Evolutionary conservation across 2,113 vertebrate genomes (phyloP).

Genomic region (Chlamydotis undulata): DNA sequence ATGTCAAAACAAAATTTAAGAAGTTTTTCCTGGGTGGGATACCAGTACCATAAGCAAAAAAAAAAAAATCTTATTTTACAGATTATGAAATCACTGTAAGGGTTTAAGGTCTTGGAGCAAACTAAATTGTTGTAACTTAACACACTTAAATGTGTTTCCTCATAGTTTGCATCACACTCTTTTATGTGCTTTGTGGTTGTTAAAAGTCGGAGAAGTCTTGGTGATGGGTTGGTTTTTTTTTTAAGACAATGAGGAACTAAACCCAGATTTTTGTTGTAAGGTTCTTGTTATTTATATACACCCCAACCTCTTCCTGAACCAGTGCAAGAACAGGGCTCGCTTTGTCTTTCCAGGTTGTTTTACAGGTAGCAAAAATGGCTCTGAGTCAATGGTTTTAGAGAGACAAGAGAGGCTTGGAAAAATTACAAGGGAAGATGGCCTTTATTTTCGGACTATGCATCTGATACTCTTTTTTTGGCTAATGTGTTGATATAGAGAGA

Average conservation of each 20-base stretch:
- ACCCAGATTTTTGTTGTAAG: neutral
- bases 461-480: conserved; percentile 19
- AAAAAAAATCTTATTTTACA: neutral
- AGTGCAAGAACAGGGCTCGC: neutral
- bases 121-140: neutral
- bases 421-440: neutral
- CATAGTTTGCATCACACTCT: neutral
- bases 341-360: neutral
- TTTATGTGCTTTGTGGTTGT: neutral
- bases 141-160: neutral
- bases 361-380: neutral
- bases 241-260: neutral
- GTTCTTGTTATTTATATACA: neutral
- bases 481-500: neutral
- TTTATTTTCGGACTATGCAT: neutral
- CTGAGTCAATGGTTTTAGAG: neutral
- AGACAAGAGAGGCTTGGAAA: neutral
- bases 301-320: neutral
- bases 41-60: neutral
- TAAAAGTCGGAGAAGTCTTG: neutral
- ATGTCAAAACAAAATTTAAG: neutral
- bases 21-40: neutral
- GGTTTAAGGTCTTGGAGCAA: neutral
- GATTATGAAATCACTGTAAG: neutral
- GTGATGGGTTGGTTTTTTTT: neutral